These are phyloP conservation scores for Arizona elegans DNA, from an alignment of 2,113 vertebrate species.

Conservation along the genomic window DNA sequence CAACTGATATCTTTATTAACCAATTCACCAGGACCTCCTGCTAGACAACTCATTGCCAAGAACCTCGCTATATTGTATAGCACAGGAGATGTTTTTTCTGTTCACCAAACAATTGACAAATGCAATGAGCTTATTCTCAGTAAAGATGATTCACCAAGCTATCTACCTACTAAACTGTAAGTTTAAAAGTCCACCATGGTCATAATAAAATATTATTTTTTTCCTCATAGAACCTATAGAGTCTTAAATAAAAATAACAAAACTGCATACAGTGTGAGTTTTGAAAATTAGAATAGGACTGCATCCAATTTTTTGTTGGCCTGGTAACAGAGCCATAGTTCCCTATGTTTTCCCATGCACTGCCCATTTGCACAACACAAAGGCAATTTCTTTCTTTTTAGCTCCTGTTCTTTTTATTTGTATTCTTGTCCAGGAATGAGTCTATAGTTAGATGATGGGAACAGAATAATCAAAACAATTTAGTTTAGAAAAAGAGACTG, in stretches of 20 bases:
- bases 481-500: background rate
- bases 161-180: slow-evolving; percentile 91
- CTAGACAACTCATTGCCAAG: slow-evolving; percentile 83
- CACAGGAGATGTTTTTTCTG: slow-evolving; percentile 82
- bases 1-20: slow-evolving; percentile 82
- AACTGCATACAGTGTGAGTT: background rate
- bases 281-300: background rate
- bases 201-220: background rate
- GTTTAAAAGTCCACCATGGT: slow-evolving; percentile 47
- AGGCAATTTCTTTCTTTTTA: background rate
- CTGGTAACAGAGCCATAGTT: background rate
- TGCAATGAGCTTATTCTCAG: slow-evolving; percentile 93
- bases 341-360: background rate
- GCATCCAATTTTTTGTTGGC: background rate
- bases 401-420: background rate
- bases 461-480: background rate
- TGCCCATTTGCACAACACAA: background rate
- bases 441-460: background rate
- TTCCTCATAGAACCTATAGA: background rate
- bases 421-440: background rate
- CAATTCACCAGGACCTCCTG: slow-evolving; percentile 86
- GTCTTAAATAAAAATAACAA: background rate
- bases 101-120: slow-evolving; percentile 83
- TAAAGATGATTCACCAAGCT: slow-evolving; percentile 94
- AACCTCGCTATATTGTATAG: slow-evolving; percentile 85